phyloP scores from a whole-genome alignment of 2,113 vertebrate species.

The Gadus macrocephalus region DNA sequence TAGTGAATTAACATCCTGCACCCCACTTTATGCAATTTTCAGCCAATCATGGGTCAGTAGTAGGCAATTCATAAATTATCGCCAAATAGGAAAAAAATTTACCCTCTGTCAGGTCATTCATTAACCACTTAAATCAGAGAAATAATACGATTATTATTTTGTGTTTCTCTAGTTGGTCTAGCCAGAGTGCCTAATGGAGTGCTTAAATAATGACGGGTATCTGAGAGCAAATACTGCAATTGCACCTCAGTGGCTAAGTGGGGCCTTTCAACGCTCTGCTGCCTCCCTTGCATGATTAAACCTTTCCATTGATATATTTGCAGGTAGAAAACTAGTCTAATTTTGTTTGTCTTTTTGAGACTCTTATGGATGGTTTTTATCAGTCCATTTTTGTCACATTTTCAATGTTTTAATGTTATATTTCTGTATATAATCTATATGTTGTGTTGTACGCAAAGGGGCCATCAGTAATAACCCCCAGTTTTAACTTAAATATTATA shows the following conservation, averaged over 20 bases:
- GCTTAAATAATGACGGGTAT: conserved; percentile 57
- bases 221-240: conserved; percentile 67
- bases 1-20: no score
- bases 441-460: no score
- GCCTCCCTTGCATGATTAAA: conserved; percentile 63
- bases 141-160: conserved; percentile 57
- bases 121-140: conserved; percentile 45
- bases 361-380: no score
- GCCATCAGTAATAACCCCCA: no score
- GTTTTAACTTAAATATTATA: no score
- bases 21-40: neutral
- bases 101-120: conserved; percentile 48
- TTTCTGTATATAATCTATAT: no score
- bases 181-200: conserved; percentile 61
- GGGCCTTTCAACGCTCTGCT: conserved; percentile 62
- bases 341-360: neutral
- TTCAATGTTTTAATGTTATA: no score
- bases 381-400: no score
- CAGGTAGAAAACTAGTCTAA: conserved; percentile 50
- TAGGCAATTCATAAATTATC: conserved; percentile 42
- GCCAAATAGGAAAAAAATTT: conserved; percentile 33
- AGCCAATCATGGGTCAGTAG: conserved; percentile 24
- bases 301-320: conserved; percentile 44
- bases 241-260: conserved; percentile 72
- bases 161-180: conserved; percentile 54